Percentiles rank a stretch among this genome's conserved stretches.
Conservation (phyloP, 2,797 vertebrate species). For the Kryptopterus vitreolus region DNA sequence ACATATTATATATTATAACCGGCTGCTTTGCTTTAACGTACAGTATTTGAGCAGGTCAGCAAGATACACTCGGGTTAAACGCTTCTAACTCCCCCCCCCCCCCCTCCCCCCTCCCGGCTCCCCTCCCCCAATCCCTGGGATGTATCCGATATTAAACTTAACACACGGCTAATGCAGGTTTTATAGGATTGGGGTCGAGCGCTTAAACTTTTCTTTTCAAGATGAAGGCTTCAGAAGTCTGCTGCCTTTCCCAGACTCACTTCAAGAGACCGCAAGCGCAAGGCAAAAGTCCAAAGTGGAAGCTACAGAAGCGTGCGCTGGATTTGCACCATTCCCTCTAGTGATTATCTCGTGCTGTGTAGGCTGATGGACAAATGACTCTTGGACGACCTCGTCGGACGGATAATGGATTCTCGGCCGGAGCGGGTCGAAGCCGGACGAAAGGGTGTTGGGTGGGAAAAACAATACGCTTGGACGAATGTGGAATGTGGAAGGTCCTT, state of each 20-base stretch:
- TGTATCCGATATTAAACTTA: neutral
- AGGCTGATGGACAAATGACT: neutral
- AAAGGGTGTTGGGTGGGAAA: too few relatives aligned
- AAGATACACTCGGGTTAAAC: neutral
- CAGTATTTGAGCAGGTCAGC: neutral
- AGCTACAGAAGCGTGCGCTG: neutral
- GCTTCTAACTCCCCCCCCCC: neutral
- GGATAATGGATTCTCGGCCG: neutral
- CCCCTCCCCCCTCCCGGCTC: too few relatives aligned
- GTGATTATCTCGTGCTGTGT: neutral
- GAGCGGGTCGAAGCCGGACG: constrained; percentile 2
- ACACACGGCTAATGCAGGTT: neutral
- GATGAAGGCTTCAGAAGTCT: neutral
- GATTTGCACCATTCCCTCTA: neutral
- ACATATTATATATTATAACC: neutral
- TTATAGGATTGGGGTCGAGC: neutral
- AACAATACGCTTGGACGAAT: too few relatives aligned
- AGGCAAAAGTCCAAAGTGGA: neutral
- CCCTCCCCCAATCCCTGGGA: too few relatives aligned
- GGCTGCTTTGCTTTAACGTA: neutral
- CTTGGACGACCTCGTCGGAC: neutral
- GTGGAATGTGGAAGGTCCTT: too few relatives aligned
- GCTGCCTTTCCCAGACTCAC: neutral
- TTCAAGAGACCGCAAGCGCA: neutral
- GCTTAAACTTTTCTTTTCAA: neutral